phyloP scores from a whole-genome alignment of 2,888 invertebrate genomes.

The Drosophila neonasuta region DNA sequence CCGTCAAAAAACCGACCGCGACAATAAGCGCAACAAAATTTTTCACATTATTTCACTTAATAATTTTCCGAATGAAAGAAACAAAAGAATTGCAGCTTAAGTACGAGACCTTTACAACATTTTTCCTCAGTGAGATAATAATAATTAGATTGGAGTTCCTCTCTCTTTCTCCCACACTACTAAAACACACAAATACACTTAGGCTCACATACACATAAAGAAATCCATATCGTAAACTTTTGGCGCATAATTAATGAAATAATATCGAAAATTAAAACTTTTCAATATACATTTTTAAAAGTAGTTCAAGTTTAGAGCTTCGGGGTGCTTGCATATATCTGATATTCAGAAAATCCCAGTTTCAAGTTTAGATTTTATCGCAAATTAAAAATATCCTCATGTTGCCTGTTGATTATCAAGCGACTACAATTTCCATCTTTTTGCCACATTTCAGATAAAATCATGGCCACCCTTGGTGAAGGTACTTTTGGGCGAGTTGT shows the following conservation, averaged over 20 bases:
- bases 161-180: constrained; percentile 13
- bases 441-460: constrained; percentile 95
- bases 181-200: constrained; percentile 12
- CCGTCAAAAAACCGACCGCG: constrained; percentile 8
- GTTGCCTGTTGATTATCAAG: constrained; percentile 6
- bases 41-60: constrained; percentile 47
- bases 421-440: constrained; percentile 64
- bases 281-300: constrained; percentile 50
- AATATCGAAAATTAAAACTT: constrained; percentile 61
- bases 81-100: constrained; percentile 27
- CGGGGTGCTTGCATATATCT: constrained; percentile 8
- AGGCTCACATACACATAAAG: background rate
- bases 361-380: constrained; percentile 61
- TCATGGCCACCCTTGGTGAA: constrained; percentile 98
- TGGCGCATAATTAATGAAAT: constrained; percentile 60
- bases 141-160: constrained; percentile 21
- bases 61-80: constrained; percentile 34
- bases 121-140: constrained; percentile 8
- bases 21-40: constrained; percentile 38
- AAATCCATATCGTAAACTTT: constrained; percentile 23
- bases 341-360: constrained; percentile 19
- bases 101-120: constrained; percentile 26
- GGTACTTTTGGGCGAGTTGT: constrained; percentile 99
- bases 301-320: constrained; percentile 44
- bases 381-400: constrained; percentile 17